Evolutionary conservation across 1,140 invertebrate species (phyloP).

Genomic region (Paracyclopina nana): DNA sequence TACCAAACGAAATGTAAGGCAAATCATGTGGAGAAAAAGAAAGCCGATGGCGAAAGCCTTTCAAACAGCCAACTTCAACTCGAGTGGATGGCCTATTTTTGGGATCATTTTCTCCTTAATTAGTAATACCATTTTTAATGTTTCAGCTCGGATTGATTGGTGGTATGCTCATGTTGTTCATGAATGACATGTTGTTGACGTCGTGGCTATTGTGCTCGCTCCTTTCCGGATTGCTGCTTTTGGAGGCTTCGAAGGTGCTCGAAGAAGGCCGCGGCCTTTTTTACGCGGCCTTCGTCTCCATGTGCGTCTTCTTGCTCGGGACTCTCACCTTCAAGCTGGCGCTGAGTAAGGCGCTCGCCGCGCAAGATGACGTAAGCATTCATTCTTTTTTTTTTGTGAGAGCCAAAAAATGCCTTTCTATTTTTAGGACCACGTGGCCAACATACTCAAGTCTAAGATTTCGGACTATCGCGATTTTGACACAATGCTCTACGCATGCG

Average conservation of each 20-base stretch:
- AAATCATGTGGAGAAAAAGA: no score
- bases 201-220: constrained; percentile 38
- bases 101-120: no score
- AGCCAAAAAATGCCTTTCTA: no score
- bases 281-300: constrained; percentile 24
- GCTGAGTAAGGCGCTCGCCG: constrained; percentile 27
- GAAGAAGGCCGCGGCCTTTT: constrained; percentile 23
- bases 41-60: no score
- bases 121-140: no score
- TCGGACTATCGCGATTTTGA: constrained; percentile 52
- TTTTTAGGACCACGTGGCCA: constrained; percentile 52
- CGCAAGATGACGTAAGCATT: constrained; percentile 37
- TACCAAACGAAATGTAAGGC: no score
- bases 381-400: no score
- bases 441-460: constrained; percentile 53
- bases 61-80: no score
- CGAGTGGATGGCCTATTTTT: no score
- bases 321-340: constrained; percentile 30
- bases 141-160: no score
- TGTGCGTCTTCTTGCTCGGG: constrained; percentile 23
- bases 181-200: constrained; percentile 42
- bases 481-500: constrained; percentile 61
- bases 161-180: constrained; percentile 34
- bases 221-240: constrained; percentile 24
- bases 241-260: constrained; percentile 25